Conservation (phyloP, 2,888 invertebrate species). For the Stenodema calcarata region DNA sequence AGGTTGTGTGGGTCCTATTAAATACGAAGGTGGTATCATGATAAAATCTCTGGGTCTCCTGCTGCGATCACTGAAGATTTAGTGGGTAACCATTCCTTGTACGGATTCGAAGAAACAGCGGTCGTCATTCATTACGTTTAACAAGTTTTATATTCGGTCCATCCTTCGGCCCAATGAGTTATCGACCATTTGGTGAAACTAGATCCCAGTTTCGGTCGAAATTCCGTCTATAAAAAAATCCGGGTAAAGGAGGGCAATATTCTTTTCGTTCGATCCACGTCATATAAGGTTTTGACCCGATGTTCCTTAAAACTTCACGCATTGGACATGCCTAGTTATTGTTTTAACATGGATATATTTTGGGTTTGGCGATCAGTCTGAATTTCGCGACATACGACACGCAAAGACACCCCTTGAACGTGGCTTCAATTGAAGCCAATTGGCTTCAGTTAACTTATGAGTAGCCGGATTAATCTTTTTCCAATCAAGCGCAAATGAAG, state of each 20-base stretch:
- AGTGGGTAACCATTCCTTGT: not conserved
- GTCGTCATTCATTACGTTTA: not conserved
- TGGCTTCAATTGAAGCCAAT: too few relatives aligned
- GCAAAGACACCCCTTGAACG: too few relatives aligned
- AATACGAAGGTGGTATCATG: not conserved
- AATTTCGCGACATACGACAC: too few relatives aligned
- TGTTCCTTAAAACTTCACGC: too few relatives aligned
- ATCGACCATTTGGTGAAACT: not conserved
- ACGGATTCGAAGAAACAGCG: not conserved
- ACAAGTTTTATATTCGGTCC: not conserved
- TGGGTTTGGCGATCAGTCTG: too few relatives aligned
- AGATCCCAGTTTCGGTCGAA: not conserved
- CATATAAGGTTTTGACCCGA: not conserved
- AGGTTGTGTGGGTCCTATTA: not conserved
- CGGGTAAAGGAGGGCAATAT: not conserved
- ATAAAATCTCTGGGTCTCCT: not conserved
- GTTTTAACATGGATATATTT: too few relatives aligned
- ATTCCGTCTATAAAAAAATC: not conserved
- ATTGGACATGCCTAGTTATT: too few relatives aligned
- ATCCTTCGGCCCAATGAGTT: not conserved
- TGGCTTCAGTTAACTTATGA: too few relatives aligned
- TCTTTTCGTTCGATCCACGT: not conserved
- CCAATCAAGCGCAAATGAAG: too few relatives aligned
- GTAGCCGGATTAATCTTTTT: too few relatives aligned
- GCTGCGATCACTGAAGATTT: slow-evolving; percentile 9